A percentile compares a stretch with the other conserved stretches of the same genome.
These are phyloP conservation scores for Trissolcus japonicus DNA, from an alignment of 2,888 invertebrate species.

Conservation along the genomic window DNA sequence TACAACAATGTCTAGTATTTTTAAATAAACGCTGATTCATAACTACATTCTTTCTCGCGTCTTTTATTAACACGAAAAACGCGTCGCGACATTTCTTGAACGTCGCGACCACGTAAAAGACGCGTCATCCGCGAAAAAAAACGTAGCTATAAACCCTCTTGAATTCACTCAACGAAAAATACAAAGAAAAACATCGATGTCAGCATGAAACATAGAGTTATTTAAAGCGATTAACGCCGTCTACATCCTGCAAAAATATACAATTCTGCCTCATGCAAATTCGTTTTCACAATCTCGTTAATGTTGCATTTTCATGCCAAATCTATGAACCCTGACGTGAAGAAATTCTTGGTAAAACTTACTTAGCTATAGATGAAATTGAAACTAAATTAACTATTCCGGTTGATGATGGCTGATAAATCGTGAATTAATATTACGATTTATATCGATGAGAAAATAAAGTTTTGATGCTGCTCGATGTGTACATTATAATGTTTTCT, in stretches of 20 bases:
- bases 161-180: slow-evolving; percentile 5
- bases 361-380: slow-evolving; percentile 19
- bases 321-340: neutral
- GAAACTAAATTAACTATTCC: slow-evolving; percentile 25
- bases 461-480: slow-evolving; percentile 15
- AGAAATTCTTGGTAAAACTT: slow-evolving; percentile 23
- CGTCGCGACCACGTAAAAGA: no score
- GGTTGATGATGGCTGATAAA: slow-evolving; percentile 5
- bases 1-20: neutral
- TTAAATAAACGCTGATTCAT: neutral
- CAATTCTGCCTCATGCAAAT: no score
- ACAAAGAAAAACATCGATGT: slow-evolving; percentile 13
- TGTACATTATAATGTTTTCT: slow-evolving; percentile 22
- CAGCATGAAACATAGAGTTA: slow-evolving; percentile 11
- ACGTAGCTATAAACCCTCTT: no score
- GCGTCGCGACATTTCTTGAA: no score
- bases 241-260: no score
- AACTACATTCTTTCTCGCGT: no score
- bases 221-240: slow-evolving; percentile 11
- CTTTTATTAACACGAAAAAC: no score
- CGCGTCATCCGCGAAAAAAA: no score
- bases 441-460: slow-evolving; percentile 12
- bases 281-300: neutral
- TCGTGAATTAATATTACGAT: neutral
- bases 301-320: neutral